These are phyloP conservation scores for Sphaeramia orbicularis DNA, from an alignment of 2,797 vertebrate genomes.

Conservation along the genomic window DNA sequence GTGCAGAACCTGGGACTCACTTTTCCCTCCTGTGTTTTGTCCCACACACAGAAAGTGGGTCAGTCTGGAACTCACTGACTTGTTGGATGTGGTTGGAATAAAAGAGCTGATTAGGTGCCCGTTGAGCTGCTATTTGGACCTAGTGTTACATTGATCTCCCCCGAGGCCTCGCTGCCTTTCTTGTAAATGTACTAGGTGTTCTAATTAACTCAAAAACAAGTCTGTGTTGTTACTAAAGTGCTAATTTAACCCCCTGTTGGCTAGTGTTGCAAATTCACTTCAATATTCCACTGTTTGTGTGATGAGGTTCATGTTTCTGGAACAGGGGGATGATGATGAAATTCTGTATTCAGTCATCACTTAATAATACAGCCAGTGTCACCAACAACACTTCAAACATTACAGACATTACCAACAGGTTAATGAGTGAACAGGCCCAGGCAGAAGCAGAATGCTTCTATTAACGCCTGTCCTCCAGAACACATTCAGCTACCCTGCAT, in stretches of 20 bases:
- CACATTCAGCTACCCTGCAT: too few relatives aligned
- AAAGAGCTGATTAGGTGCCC: conserved; percentile 29
- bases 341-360: too few relatives aligned
- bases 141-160: conserved; percentile 15
- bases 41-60: conserved; percentile 42
- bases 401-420: too few relatives aligned
- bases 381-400: too few relatives aligned
- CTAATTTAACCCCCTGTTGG: background rate
- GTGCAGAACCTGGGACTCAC: background rate
- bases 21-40: conserved; percentile 27
- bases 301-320: too few relatives aligned
- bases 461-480: too few relatives aligned
- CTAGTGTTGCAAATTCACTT: too few relatives aligned
- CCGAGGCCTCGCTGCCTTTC: background rate
- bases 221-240: conserved; percentile 8
- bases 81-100: conserved; percentile 15
- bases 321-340: too few relatives aligned
- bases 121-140: conserved; percentile 21
- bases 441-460: too few relatives aligned
- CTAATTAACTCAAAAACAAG: conserved; percentile 21
- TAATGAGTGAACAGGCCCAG: too few relatives aligned
- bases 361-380: too few relatives aligned
- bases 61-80: conserved; percentile 13
- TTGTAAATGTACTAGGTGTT: conserved; percentile 12
- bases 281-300: too few relatives aligned